These are phyloP conservation scores for Adoxophyes honmai DNA, from an alignment of 1,140 invertebrate genomes.

Conservation along the genomic window DNA sequence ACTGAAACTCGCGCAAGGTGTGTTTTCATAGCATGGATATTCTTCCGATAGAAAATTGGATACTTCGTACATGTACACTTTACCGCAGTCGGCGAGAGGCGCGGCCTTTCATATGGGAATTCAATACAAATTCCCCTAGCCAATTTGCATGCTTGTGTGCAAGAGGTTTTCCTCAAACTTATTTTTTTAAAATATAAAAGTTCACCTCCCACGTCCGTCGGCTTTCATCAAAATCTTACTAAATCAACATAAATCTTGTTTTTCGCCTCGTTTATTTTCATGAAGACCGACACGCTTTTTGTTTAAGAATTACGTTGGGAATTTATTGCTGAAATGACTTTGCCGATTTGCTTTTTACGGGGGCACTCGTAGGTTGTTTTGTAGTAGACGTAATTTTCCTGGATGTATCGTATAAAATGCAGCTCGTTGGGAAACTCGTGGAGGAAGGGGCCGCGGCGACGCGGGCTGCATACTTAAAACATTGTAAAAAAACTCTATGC, in stretches of 20 bases:
- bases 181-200: constrained; percentile 31
- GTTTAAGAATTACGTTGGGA: background rate
- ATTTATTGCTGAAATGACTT: constrained; percentile 15
- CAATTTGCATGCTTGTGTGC: constrained; percentile 30
- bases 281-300: constrained; percentile 6
- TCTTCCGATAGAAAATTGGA: background rate
- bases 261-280: constrained; percentile 7
- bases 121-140: constrained; percentile 32
- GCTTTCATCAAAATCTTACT: constrained; percentile 21
- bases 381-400: constrained; percentile 12
- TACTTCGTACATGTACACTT: background rate
- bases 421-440: constrained; percentile 42
- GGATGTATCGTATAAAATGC: constrained; percentile 52
- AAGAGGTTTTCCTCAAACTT: constrained; percentile 24
- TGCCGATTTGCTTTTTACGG: background rate
- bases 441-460: constrained; percentile 45
- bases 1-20: constrained; percentile 1
- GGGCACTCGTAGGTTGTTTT: constrained; percentile 2
- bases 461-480: constrained; percentile 55
- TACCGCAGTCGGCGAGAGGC: background rate
- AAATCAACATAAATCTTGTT: constrained; percentile 19
- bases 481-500: constrained; percentile 49
- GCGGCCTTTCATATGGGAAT: constrained; percentile 20
- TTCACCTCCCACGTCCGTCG: constrained; percentile 16
- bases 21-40: background rate